Conservation (phyloP, 2,113 vertebrate genomes). For the Micronycteris hirsuta region DNA sequence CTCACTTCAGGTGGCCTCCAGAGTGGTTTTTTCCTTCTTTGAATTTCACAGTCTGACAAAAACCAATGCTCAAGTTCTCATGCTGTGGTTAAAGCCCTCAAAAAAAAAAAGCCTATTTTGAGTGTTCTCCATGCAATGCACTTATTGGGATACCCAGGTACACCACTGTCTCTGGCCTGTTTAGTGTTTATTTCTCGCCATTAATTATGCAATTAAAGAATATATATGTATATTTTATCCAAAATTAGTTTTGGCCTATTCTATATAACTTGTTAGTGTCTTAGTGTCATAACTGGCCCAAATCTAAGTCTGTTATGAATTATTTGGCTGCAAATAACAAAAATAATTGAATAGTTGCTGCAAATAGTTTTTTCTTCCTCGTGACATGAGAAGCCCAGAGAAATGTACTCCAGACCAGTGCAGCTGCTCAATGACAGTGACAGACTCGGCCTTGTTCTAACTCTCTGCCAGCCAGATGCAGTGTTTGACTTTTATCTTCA, state of each 20-base stretch:
- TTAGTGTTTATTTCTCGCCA: background rate
- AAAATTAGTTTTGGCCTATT: background rate
- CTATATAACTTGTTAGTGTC: background rate
- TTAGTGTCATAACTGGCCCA: background rate
- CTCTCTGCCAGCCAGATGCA: background rate
- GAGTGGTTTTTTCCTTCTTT: background rate
- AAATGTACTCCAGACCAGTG: background rate
- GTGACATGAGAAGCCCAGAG: background rate
- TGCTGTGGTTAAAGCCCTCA: background rate
- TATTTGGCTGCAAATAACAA: background rate
- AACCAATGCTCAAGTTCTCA: background rate
- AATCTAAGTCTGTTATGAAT: background rate
- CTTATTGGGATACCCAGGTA: background rate
- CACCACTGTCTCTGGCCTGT: background rate
- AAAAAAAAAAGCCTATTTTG: background rate
- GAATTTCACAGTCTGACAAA: conserved; percentile 11
- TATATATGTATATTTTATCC: background rate
- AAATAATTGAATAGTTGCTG: background rate
- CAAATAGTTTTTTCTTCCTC: background rate
- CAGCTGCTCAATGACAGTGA: background rate
- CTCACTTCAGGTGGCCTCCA: background rate
- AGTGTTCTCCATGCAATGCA: background rate
- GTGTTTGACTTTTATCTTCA: background rate
- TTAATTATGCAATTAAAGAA: background rate
- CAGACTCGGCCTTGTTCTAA: background rate